These are phyloP conservation scores for Sphyrna mokarran DNA, from an alignment of 2,113 vertebrate species.

Conservation along the genomic window DNA sequence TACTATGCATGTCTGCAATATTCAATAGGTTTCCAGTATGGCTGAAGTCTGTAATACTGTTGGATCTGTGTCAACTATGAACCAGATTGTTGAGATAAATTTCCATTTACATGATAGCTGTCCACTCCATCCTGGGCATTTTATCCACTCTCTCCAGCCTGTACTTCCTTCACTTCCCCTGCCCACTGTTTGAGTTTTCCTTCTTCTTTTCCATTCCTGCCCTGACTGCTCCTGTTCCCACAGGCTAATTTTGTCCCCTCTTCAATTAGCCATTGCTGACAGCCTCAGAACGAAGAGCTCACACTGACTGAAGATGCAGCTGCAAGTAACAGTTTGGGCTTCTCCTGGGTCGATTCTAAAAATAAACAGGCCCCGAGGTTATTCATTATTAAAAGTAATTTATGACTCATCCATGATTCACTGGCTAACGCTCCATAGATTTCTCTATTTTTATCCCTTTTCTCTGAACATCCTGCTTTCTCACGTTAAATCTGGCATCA, in stretches of 20 bases:
- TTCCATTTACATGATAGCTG: neutral
- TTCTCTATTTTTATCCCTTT: neutral
- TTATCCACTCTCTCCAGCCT: no score
- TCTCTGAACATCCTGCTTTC: neutral
- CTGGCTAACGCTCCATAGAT: neutral
- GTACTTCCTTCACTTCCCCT: neutral
- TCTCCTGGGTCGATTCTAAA: neutral
- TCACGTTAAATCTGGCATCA: neutral
- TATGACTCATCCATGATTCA: neutral
- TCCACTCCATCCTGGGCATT: neutral
- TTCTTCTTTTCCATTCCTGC: neutral
- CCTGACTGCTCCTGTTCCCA: neutral
- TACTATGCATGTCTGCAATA: neutral
- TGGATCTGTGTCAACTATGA: neutral
- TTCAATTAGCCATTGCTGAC: neutral
- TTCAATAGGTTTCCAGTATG: neutral
- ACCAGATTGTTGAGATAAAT: neutral
- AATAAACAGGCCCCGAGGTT: neutral
- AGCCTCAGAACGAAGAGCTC: neutral
- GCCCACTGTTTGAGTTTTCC: neutral
- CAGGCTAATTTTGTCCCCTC: neutral
- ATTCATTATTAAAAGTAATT: constrained; percentile 7
- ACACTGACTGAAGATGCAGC: neutral
- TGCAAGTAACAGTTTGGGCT: neutral
- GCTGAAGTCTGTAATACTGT: neutral